Evolutionary conservation across 2,888 invertebrate species (phyloP), one percentile per base, ranked within the genome.

Genomic region (Hirtodrosophila histrioides): DNA sequence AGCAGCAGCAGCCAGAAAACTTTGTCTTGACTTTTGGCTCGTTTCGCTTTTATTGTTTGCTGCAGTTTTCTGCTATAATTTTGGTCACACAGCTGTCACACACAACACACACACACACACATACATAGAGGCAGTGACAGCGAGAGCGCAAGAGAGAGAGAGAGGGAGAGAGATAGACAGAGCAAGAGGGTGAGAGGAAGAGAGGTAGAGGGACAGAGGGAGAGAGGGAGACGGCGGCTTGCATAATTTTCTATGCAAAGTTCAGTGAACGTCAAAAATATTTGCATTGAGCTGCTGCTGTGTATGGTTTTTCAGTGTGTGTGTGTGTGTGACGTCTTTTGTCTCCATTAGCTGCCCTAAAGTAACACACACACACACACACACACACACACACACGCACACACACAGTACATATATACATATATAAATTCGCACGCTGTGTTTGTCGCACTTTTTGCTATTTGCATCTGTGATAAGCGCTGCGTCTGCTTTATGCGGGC

Each of bases 251-350:
- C 61, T 83, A 75, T 72, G 77, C 67, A 88, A 88, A 90, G 89
- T 90, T 90, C 90, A 90, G 70, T 90, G 90, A 90, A 90, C 88
- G 86, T 90, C 85, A 83, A 89, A 89, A 88, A 80, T 82, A 84
- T 87, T 75, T 85, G 80, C 73, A 82, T 81, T 84, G 81, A 65
- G 61, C 64, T 65, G 53, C 45, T 65, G 49, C 63, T 43, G 62
- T 60, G 40, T 53, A 37, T 49, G 40, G 1, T 17, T 17, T 17
- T 17, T 17, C 17, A 2, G 27, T 72, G 48, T 68, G 45, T 71
- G 54, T 66, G 51, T 56, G 51, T 63, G 58, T 62, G 39, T 61
- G 65, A 37, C 60, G 50, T 48, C 56, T 56, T 78, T 65, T 78
- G 75, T 77, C 69, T 78, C 70, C 78, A 69, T 65, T 65, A 69